Evolutionary conservation across 2,113 vertebrate genomes (phyloP), one percentile per base, ranked within the genome.

Genomic region (Carollia perspicillata): DNA sequence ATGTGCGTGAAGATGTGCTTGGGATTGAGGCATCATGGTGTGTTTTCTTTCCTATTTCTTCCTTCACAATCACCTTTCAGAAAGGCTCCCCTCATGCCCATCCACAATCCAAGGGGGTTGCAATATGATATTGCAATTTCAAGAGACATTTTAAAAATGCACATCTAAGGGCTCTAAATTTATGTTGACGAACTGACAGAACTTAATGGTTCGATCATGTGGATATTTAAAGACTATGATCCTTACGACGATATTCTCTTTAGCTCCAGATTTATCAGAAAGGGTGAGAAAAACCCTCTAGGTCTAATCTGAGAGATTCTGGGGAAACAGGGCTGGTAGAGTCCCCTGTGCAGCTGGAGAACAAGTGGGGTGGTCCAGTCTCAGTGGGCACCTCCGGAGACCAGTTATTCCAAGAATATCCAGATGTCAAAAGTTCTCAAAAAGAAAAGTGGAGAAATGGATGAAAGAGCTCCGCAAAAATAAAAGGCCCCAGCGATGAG

Each of bases 291-390:
- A 89, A 51, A 8, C 9, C 23, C 7, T 79, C 42, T 51, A 20
- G 40, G n/a, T 44, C 42, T 65, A 37, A 84, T 23, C 77, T 42
- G 28, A 16, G 28, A 68, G 14, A 14, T 53, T 3, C 9, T 37
- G 1, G 9, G 22, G 47, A 63, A 78, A 30, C 30, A 18, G n/a
- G 8, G 66, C 9, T 69, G 6, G 4, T 53, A 6, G 35, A 66
- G 33, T 33, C n/a, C 28, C 17, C 60, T 63, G 44, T 44, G n/a
- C 0, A 35, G 42, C 44, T 51, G 6, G n/a, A 77, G 37, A 81
- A 47, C 23, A 26, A 60, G 22, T 8, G 6, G n/a, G 1, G 5
- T 1, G 20, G 40, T 0, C 2, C 2, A 13, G 8, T 7, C 6
- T 16, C 37, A 20, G 35, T 49, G 14, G 60, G 23, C 2, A 44